phyloP scores from a whole-genome alignment of 1,140 invertebrate species.

The Odontomachus brunneus region DNA sequence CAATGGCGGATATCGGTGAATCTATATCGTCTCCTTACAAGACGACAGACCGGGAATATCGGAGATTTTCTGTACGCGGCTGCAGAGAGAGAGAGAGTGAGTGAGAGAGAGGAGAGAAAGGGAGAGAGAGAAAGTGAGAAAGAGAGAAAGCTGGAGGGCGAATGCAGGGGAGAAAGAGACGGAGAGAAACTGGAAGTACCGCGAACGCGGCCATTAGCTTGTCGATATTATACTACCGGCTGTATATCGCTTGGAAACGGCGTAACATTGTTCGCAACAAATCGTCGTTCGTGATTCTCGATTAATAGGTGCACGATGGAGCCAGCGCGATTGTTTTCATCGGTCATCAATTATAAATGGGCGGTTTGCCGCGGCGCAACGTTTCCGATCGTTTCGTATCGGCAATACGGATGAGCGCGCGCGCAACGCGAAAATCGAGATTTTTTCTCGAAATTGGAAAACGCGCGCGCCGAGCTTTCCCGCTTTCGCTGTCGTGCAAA shows the following conservation, averaged over 20 bases:
- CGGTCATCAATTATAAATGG: conserved; percentile 45
- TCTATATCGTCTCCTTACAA: conserved; percentile 45
- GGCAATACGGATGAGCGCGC: not conserved
- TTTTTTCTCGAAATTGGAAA: conserved; percentile 9
- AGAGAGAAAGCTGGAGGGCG: conserved; percentile 17
- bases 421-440: conserved; percentile 7
- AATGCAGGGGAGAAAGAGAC: not conserved
- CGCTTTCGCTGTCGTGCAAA: too few species aligned
- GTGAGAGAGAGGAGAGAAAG: conserved; percentile 12
- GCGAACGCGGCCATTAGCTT: conserved; percentile 31
- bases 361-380: not conserved
- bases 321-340: conserved; percentile 11
- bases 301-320: conserved; percentile 47
- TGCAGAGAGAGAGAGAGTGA: conserved; percentile 46
- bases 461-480: not conserved
- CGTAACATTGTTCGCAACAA: conserved; percentile 34
- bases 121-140: conserved; percentile 28
- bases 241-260: conserved; percentile 42
- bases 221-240: conserved; percentile 44
- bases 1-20: conserved; percentile 67
- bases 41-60: conserved; percentile 64
- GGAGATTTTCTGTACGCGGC: conserved; percentile 70
- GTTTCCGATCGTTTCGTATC: conserved; percentile 30
- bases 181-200: conserved; percentile 44
- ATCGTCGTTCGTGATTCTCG: conserved; percentile 9